Evolutionary conservation across 37 sponge, comb jelly and placozoan species (phyloP).

Genomic region (Chondrilla cf. caribensis): DNA sequence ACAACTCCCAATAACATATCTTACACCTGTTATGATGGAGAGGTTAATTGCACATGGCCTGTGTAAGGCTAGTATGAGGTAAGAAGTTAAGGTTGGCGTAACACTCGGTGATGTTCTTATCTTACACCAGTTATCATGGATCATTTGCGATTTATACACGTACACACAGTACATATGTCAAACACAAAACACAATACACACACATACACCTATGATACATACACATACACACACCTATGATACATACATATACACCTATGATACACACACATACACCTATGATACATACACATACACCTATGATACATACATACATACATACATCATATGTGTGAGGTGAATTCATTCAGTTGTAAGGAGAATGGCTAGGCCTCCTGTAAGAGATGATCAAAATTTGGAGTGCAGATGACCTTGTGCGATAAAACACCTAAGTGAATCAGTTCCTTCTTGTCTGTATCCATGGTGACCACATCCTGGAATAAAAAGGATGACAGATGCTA

Average conservation of each 20-base stretch:
- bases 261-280: constrained; percentile 8
- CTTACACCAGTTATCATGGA: no score
- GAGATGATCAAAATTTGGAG: constrained; percentile 15
- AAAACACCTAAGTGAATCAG: neutral
- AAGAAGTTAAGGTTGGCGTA: no score
- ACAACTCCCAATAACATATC: no score
- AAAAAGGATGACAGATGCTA: no score
- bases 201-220: constrained; percentile 1
- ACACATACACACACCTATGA: neutral
- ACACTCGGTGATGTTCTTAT: no score
- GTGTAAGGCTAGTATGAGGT: no score
- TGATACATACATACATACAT: neutral
- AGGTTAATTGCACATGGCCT: no score
- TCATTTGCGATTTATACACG: no score
- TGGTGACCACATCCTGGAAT: constrained; percentile 28
- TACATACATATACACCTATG: no score
- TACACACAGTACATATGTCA: no score
- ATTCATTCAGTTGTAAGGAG: neutral
- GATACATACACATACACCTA: constrained; percentile 9
- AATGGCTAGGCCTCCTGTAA: neutral
- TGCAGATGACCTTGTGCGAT: constrained; percentile 16
- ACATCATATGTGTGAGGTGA: neutral
- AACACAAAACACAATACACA: neutral
- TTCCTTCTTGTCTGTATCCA: constrained; percentile 5
- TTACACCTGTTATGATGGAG: no score